Conservation (phyloP, 2,113 vertebrate genomes). For the Saccopteryx leptura region DNA sequence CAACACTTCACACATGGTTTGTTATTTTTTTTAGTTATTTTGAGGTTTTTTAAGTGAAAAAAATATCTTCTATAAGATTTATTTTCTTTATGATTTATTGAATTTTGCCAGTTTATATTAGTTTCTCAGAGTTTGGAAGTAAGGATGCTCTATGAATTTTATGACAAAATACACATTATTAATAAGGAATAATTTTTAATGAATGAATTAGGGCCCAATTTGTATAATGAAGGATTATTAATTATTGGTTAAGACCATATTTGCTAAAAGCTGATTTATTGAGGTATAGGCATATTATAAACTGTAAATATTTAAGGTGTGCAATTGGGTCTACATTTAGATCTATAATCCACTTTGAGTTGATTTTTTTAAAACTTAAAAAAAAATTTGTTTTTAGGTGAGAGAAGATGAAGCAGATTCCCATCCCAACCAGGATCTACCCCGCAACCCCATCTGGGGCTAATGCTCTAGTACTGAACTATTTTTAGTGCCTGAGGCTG, state of each 20-base stretch:
- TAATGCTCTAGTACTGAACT: no score
- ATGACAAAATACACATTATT: slow-evolving; percentile 14
- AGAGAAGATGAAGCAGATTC: no score
- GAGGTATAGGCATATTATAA: neutral
- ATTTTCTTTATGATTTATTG: slow-evolving; percentile 45
- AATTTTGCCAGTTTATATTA: slow-evolving; percentile 47
- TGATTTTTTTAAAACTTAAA: neutral
- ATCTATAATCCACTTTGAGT: neutral
- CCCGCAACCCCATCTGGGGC: no score
- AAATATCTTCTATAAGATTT: neutral
- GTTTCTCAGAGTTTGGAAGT: neutral
- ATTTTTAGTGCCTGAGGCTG: no score
- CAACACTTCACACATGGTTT: neutral
- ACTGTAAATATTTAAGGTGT: neutral
- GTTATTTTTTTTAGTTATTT: slow-evolving; percentile 30
- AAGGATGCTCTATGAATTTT: slow-evolving; percentile 1
- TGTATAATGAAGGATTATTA: slow-evolving; percentile 10
- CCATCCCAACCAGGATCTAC: no score
- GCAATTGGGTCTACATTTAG: neutral
- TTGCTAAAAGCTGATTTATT: slow-evolving; percentile 5
- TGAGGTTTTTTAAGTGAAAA: slow-evolving; percentile 8
- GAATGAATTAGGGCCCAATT: neutral
- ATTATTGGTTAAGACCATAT: neutral
- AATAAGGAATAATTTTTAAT: slow-evolving; percentile 19
- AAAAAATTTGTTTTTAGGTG: no score